Evolutionary conservation across 2,113 vertebrate species (phyloP).

Genomic region (Phaetusa simplex): DNA sequence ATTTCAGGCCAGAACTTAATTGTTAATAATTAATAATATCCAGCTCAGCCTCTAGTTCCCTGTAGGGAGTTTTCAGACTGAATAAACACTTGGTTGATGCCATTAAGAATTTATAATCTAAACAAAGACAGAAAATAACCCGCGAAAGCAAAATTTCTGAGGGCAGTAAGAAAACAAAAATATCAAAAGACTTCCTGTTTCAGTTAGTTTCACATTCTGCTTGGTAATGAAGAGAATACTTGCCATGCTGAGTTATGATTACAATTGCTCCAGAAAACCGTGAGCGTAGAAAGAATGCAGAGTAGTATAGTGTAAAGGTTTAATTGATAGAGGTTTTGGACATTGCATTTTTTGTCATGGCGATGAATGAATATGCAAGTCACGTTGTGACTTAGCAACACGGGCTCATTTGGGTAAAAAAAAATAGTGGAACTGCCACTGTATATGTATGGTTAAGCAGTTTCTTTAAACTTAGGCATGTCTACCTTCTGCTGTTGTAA

Average conservation of each 20-base stretch:
- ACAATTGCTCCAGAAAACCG: neutral
- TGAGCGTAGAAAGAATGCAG: neutral
- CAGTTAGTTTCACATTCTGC: neutral
- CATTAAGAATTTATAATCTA: neutral
- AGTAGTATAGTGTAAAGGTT: neutral
- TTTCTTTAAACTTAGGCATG: neutral
- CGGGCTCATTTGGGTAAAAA: neutral
- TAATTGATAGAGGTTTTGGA: neutral
- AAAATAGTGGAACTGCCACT: neutral
- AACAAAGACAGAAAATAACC: neutral
- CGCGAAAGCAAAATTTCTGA: neutral
- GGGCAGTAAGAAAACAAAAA: neutral
- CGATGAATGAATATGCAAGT: neutral
- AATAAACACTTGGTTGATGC: neutral
- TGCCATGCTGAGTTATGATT: neutral
- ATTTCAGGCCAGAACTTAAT: neutral
- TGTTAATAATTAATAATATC: neutral
- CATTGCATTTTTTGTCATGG: neutral
- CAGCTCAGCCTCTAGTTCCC: neutral
- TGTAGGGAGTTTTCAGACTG: neutral
- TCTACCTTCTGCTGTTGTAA: neutral
- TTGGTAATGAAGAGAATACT: neutral
- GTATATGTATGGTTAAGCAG: neutral
- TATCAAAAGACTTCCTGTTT: neutral
- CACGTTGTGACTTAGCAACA: neutral